These are phyloP conservation scores for Gavia stellata DNA, from an alignment of 2,113 vertebrate species.

Conservation along the genomic window DNA sequence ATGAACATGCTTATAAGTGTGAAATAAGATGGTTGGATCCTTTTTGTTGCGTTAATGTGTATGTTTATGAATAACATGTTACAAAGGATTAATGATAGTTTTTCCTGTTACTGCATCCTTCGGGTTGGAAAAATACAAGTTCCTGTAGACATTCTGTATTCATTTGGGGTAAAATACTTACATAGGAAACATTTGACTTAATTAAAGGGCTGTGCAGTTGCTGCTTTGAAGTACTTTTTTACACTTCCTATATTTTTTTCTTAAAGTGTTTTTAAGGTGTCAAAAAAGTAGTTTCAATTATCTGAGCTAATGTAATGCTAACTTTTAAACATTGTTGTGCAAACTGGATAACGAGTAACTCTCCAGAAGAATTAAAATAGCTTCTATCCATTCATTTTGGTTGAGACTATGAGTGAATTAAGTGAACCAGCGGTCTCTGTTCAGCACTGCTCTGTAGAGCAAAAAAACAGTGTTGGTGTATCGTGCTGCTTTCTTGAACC, in stretches of 20 bases:
- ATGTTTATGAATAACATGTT: background rate
- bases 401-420: background rate
- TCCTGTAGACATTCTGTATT: fast-evolving
- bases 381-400: background rate
- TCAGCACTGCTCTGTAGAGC: too few species aligned
- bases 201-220: background rate
- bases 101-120: background rate
- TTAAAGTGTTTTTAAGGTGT: background rate
- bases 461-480: background rate
- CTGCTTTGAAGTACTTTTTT: background rate
- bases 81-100: background rate
- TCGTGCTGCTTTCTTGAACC: background rate
- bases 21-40: background rate
- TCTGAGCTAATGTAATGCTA: background rate
- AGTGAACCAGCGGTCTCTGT: background rate
- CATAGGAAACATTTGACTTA: background rate
- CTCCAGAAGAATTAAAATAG: background rate
- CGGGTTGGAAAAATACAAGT: background rate
- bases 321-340: background rate
- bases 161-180: background rate
- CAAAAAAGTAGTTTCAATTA: background rate
- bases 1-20: background rate
- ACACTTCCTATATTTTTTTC: background rate
- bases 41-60: background rate
- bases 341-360: background rate